A percentile compares a stretch with the other conserved stretches of the same genome.
phyloP scores from a whole-genome alignment of 2,113 vertebrate genomes.

The Notarius lentiginosus region DNA sequence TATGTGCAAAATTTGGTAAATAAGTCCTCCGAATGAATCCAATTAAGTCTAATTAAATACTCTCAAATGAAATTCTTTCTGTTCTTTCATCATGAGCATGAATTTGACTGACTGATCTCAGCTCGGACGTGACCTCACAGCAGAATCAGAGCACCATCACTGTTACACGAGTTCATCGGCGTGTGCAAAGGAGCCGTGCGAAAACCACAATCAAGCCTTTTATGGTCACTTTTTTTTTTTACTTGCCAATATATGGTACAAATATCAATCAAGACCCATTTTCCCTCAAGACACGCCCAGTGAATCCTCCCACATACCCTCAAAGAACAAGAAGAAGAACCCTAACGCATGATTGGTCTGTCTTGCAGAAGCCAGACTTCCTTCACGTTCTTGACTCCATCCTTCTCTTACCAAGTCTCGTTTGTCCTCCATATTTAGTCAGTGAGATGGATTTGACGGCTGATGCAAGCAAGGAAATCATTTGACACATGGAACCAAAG shows the following conservation, averaged over 20 bases:
- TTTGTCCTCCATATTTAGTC: not conserved
- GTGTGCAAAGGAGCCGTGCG: not conserved
- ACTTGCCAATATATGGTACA: not conserved
- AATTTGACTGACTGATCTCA: not conserved
- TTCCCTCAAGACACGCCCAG: not conserved
- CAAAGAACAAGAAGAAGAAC: not conserved
- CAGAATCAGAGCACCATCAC: not conserved
- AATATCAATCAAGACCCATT: not conserved
- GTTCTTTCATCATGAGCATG: not conserved
- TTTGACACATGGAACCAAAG: not conserved
- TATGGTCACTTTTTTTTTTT: not conserved
- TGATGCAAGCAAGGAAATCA: not conserved
- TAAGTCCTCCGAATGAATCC: not conserved
- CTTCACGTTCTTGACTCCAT: not conserved
- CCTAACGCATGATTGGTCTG: not conserved
- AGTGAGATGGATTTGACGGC: not conserved
- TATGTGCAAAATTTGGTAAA: not conserved
- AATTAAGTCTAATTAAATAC: not conserved
- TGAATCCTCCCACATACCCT: not conserved
- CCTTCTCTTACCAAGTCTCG: not conserved
- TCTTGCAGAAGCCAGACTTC: not conserved
- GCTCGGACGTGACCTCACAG: not conserved
- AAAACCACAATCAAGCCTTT: not conserved
- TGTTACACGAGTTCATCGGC: not conserved
- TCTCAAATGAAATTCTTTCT: not conserved